phyloP scores from a whole-genome alignment of 1,140 invertebrate genomes.

The Drosophila ogumai region DNA sequence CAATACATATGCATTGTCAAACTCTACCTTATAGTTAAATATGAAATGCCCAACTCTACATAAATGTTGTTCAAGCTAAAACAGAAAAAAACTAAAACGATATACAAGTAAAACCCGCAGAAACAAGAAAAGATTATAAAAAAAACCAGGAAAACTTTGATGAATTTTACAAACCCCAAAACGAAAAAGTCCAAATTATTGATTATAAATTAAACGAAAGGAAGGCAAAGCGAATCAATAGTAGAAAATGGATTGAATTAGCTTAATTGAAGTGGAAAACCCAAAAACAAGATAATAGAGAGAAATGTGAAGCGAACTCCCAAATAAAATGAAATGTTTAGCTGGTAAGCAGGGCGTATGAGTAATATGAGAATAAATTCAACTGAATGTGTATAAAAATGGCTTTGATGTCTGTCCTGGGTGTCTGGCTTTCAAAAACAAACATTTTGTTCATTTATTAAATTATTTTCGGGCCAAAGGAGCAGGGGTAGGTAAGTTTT shows the following conservation, averaged over 20 bases:
- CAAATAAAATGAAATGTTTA: constrained; percentile 54
- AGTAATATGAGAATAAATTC: constrained; percentile 74
- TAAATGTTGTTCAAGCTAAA: constrained; percentile 77
- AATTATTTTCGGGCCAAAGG: background rate
- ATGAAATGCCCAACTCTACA: constrained; percentile 70
- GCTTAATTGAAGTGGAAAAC: constrained; percentile 66
- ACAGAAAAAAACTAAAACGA: constrained; percentile 36
- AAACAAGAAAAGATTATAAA: constrained; percentile 3
- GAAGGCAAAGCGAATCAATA: constrained; percentile 60
- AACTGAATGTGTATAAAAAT: constrained; percentile 69
- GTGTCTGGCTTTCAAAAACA: background rate
- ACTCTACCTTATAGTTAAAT: constrained; percentile 75
- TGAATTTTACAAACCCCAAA: constrained; percentile 72
- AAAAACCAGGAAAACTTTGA: constrained; percentile 66
- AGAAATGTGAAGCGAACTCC: constrained; percentile 30
- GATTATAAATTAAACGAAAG: constrained; percentile 48
- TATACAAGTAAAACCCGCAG: constrained; percentile 40
- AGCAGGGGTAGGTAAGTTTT: background rate
- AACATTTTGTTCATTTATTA: background rate
- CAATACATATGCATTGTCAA: constrained; percentile 73
- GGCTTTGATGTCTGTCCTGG: constrained; percentile 1
- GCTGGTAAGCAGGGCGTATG: constrained; percentile 69
- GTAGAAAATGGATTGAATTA: constrained; percentile 69
- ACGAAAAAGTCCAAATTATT: constrained; percentile 67
- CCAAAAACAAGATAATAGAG: constrained; percentile 5